These are phyloP conservation scores for Xanthia icteritia DNA, from an alignment of 2,888 invertebrate species.

Conservation along the genomic window DNA sequence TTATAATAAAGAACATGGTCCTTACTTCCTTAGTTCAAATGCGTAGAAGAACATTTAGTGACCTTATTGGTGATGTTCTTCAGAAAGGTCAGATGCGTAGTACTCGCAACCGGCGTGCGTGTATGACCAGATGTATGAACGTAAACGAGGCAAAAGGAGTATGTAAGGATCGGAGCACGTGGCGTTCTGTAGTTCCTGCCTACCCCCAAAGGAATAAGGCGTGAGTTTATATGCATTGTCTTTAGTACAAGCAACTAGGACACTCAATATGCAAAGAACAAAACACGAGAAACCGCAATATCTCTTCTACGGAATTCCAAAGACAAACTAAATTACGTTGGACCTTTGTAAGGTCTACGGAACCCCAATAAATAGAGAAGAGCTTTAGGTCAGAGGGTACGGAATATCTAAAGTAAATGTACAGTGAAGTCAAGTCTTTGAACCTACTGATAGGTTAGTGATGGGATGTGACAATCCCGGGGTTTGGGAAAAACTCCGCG, in stretches of 20 bases:
- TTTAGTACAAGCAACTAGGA: background rate
- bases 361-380: constrained; percentile 62
- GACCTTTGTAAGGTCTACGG: constrained; percentile 41
- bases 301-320: constrained; percentile 36
- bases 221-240: background rate
- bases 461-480: constrained; percentile 31
- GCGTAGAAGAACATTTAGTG: background rate
- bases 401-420: constrained; percentile 51
- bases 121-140: background rate
- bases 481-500: background rate
- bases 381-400: constrained; percentile 44
- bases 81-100: background rate
- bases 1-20: background rate
- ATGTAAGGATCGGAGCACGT: background rate
- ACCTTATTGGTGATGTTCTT: background rate
- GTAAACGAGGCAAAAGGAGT: background rate
- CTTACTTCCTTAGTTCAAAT: background rate
- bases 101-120: background rate
- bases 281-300: constrained; percentile 29
- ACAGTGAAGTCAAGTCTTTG: constrained; percentile 29
- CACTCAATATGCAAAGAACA: constrained; percentile 23
- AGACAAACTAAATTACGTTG: constrained; percentile 44
- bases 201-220: background rate
- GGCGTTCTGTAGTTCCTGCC: background rate
- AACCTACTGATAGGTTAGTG: constrained; percentile 44